phyloP scores from a whole-genome alignment of 2,113 vertebrate genomes.

The Psophia crepitans region DNA sequence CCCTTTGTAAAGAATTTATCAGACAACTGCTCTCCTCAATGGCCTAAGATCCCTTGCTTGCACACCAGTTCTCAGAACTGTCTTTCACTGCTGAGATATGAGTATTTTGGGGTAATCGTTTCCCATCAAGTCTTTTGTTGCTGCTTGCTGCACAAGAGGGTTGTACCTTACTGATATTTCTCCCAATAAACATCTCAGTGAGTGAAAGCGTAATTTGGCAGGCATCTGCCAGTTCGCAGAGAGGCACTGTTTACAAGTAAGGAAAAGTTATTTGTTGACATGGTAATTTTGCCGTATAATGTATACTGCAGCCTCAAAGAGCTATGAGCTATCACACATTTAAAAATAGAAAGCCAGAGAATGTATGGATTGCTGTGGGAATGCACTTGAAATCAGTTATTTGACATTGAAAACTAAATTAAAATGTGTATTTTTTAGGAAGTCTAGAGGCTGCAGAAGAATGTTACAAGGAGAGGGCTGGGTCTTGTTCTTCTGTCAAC shows the following conservation, averaged over 20 bases:
- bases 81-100: slow-evolving; percentile 4
- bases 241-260: slow-evolving; percentile 33
- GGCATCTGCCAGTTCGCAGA: slow-evolving; percentile 24
- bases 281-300: slow-evolving; percentile 43
- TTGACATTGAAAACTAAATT: slow-evolving; percentile 36
- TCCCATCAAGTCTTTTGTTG: slow-evolving; percentile 18
- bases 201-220: neutral
- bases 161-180: neutral
- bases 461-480: neutral
- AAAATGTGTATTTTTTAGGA: neutral
- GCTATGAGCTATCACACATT: neutral
- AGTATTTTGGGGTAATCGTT: slow-evolving; percentile 43
- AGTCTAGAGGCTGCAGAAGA: neutral
- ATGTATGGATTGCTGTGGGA: slow-evolving; percentile 16
- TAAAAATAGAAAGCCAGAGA: slow-evolving; percentile 5
- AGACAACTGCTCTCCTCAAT: neutral
- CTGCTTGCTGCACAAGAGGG: neutral
- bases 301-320: neutral
- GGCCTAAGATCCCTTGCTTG: neutral
- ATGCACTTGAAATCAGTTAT: slow-evolving; percentile 14
- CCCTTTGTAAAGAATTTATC: neutral
- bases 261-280: slow-evolving; percentile 47
- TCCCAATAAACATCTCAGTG: slow-evolving; percentile 3
- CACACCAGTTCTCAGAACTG: slow-evolving; percentile 1
- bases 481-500: neutral